Base-by-base conservation (phyloP, 2,113 vertebrate genomes). In the Salvelinus fontinalis region DNA sequence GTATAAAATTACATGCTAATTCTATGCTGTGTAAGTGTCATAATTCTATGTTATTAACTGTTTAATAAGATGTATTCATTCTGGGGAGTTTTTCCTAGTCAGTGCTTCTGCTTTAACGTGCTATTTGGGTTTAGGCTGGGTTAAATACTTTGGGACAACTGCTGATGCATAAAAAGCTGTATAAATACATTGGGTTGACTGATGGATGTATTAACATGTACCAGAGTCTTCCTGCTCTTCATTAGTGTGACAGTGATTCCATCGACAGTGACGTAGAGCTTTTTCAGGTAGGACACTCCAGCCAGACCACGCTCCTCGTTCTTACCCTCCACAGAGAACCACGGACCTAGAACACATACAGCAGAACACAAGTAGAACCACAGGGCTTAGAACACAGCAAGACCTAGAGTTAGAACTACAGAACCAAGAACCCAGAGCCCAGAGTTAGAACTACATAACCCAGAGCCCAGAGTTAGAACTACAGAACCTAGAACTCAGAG, bases 301-400 rank as follows among this genome's bases (percentile, higher is more conserved):
- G 86, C 1, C 27, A 82, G 54, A 1, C 92, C 94, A 68, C 91
- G 79, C 59, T 93, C 89, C 60, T 95, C 92, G 22, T 94, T 95
- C 79, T 95, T 95, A 0, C 75, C 93, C 31, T 90, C 90, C 74
- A 96, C 91, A 49, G 93, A 94, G 78, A 96, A 96, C 91, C 91
- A 93, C 0, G 93, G 91, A 59, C 91, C 95, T 94, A 59, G 44
- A 79, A 54, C 26, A 60, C 26, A 49, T 13, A 49, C 14, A 51
- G 20, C 24, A 71, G 7, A 29, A n/a, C 69, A 44, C 39, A 44
- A 9, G 39, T 44, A 44, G 9, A 44, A 44, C 39, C 39, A 44
- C 8, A 44, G 39, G 39, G 39, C 39, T 44, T 44, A 44, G 39
- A 44, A 44, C 9, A 44, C 39, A 44, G 39, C 9, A 11, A 9